phyloP scores from a whole-genome alignment of 2,797 vertebrate species.

The Pteropus rufus region DNA sequence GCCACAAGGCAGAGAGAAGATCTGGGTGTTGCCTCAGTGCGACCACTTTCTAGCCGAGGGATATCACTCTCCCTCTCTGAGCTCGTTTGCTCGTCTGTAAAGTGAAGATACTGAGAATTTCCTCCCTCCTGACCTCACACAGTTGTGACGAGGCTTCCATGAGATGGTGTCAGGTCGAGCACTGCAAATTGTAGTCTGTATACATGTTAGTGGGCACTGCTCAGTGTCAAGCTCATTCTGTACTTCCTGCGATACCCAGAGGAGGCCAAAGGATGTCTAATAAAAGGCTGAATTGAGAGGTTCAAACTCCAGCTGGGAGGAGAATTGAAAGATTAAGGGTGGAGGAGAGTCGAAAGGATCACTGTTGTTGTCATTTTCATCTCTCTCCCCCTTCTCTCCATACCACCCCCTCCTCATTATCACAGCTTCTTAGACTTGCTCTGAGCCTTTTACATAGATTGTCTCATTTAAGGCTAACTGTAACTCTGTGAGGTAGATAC shows the following conservation, averaged over 20 bases:
- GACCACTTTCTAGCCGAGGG: not conserved
- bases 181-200: not conserved
- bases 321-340: not conserved
- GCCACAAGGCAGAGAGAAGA: not conserved
- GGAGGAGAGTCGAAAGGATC: not conserved
- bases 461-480: not conserved
- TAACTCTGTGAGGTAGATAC: not conserved
- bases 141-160: not conserved
- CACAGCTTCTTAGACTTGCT: not conserved
- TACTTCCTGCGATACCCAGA: not conserved
- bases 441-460: not conserved
- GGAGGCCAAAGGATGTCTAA: not conserved
- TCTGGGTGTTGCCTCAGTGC: not conserved
- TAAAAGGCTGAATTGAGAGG: not conserved
- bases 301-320: not conserved
- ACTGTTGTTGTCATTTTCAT: fast-evolving
- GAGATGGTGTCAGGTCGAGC: not conserved
- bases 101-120: not conserved
- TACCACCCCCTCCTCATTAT: fast-evolving
- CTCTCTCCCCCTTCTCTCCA: no score
- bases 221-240: not conserved
- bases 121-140: not conserved
- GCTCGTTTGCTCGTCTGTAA: not conserved
- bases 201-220: not conserved
- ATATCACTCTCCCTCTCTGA: not conserved